phyloP scores from a whole-genome alignment of 2,113 vertebrate species.

The Percopsis transmontana region DNA sequence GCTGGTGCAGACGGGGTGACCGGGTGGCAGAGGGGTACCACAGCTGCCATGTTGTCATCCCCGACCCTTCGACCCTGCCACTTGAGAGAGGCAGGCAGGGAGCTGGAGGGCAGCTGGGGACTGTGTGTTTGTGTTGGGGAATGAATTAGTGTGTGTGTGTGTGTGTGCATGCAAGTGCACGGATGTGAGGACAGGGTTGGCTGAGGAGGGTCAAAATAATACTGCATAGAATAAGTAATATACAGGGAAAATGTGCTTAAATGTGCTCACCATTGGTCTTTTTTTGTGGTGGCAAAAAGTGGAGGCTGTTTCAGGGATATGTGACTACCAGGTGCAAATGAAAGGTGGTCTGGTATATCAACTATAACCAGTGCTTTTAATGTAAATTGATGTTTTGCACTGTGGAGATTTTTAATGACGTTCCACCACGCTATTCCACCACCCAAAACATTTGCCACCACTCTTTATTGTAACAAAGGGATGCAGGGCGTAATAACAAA shows the following conservation, averaged over 20 bases:
- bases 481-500: constrained; percentile 18
- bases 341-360: neutral
- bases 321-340: neutral
- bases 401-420: too few species aligned
- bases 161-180: neutral
- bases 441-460: too few species aligned
- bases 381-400: too few species aligned
- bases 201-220: neutral
- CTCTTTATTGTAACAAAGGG: too few species aligned
- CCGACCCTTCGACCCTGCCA: constrained; percentile 62
- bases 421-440: too few species aligned
- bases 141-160: constrained; percentile 5
- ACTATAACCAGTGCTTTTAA: too few species aligned
- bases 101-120: constrained; percentile 33
- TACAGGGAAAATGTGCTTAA: constrained; percentile 11
- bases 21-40: constrained; percentile 45
- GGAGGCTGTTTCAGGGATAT: neutral
- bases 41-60: constrained; percentile 68
- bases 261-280: too few species aligned
- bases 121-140: neutral
- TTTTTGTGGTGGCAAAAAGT: too few species aligned
- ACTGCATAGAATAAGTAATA: constrained; percentile 15
- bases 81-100: constrained; percentile 43
- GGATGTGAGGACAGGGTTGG: neutral
- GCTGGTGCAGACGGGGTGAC: constrained; percentile 36